phyloP scores from a whole-genome alignment of 1,140 invertebrate genomes.

The Procambarus clarkii region DNA sequence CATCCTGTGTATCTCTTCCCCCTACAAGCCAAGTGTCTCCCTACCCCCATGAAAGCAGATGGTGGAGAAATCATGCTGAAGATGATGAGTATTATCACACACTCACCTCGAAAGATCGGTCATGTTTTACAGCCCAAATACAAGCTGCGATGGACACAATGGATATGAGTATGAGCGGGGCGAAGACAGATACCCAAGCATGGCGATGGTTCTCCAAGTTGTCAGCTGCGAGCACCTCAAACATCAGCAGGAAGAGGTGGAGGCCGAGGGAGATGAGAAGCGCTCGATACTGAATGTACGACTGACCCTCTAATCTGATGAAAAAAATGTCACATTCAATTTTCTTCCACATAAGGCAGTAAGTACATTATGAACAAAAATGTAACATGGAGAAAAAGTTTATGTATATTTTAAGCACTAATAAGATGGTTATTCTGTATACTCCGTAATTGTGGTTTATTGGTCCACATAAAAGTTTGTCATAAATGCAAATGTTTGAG shows the following conservation, averaged over 20 bases:
- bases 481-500: no score
- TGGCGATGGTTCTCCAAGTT: slow-evolving; percentile 93
- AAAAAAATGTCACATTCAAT: not conserved
- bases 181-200: slow-evolving; percentile 96
- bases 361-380: no score
- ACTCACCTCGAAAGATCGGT: slow-evolving; percentile 93
- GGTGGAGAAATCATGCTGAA: no score
- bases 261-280: slow-evolving; percentile 96
- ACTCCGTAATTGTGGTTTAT: no score
- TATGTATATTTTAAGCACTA: no score
- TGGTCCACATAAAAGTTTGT: no score
- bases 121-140: slow-evolving; percentile 98
- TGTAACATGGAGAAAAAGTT: no score
- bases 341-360: no score
- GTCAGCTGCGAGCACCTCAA: slow-evolving; percentile 96
- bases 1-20: no score
- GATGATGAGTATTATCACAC: not conserved
- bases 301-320: slow-evolving; percentile 92
- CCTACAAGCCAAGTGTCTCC: no score
- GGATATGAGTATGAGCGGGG: slow-evolving; percentile 96
- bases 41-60: no score
- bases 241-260: slow-evolving; percentile 96
- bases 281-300: slow-evolving; percentile 97
- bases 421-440: no score
- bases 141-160: slow-evolving; percentile 96